phyloP scores from a whole-genome alignment of 2,797 vertebrate species.

The Sebastes umbrosus region DNA sequence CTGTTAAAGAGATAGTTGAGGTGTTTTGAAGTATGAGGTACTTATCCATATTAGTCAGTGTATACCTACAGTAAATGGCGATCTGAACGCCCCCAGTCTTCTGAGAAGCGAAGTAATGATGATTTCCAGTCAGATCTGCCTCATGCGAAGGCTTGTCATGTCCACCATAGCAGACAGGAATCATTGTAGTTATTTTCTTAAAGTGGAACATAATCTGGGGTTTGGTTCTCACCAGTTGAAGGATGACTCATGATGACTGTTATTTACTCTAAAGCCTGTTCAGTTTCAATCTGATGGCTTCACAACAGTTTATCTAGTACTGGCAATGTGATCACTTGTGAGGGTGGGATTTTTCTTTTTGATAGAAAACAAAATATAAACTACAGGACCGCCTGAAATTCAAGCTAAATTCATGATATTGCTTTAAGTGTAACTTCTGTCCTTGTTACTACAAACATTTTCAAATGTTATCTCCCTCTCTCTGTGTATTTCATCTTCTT shows the following conservation, averaged over 20 bases:
- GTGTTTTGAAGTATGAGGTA: too few species aligned
- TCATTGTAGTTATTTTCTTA: neutral
- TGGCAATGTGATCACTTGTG: slow-evolving; percentile 10
- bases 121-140: neutral
- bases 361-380: neutral
- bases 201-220: neutral
- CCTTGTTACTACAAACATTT: neutral
- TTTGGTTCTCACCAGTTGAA: slow-evolving; percentile 3
- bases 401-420: neutral
- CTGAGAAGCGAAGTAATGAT: neutral
- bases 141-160: neutral
- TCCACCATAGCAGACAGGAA: neutral
- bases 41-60: too few species aligned
- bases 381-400: neutral
- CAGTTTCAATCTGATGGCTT: slow-evolving; percentile 6
- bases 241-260: slow-evolving; percentile 22
- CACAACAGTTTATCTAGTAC: neutral
- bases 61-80: too few species aligned
- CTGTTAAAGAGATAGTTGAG: neutral
- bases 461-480: neutral
- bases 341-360: neutral
- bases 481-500: neutral
- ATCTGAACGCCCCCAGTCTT: neutral
- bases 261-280: neutral
- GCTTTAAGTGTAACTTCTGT: neutral